Conservation (phyloP, 2,797 vertebrate species). For the Premnoplex brunnescens region DNA sequence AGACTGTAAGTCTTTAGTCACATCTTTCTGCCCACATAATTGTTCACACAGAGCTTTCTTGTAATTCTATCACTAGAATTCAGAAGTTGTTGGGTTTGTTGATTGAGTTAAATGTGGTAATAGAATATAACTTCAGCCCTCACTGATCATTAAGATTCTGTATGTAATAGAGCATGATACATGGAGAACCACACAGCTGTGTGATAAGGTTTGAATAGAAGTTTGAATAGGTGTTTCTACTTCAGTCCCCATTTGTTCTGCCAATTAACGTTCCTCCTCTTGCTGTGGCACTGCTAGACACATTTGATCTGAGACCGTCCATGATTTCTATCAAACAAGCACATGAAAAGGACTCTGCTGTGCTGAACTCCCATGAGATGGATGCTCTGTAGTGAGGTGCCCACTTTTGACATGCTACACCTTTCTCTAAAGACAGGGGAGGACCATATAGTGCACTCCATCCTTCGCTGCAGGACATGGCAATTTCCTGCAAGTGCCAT, state of each 20-base stretch:
- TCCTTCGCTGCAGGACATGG: neutral
- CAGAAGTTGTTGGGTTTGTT: neutral
- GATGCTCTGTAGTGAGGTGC: neutral
- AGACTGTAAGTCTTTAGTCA: conserved; percentile 12
- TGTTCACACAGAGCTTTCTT: conserved; percentile 9
- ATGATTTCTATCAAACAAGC: neutral
- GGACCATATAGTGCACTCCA: neutral
- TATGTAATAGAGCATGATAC: neutral
- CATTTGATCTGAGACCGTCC: neutral
- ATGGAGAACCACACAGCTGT: neutral
- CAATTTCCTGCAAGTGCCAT: neutral
- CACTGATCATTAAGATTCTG: neutral
- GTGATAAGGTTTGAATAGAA: neutral
- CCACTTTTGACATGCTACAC: neutral
- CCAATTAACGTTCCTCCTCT: neutral
- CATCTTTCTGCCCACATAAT: neutral
- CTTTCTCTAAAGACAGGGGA: neutral
- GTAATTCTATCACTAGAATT: neutral
- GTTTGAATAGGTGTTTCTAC: neutral
- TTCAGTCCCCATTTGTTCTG: neutral
- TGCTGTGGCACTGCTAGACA: neutral
- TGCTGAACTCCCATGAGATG: neutral
- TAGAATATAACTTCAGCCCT: neutral
- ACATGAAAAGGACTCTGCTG: neutral
- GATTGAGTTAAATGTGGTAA: conserved; percentile 6